These are phyloP conservation scores for Tetragnatha montana DNA, from an alignment of 2,888 invertebrate genomes.

Conservation along the genomic window DNA sequence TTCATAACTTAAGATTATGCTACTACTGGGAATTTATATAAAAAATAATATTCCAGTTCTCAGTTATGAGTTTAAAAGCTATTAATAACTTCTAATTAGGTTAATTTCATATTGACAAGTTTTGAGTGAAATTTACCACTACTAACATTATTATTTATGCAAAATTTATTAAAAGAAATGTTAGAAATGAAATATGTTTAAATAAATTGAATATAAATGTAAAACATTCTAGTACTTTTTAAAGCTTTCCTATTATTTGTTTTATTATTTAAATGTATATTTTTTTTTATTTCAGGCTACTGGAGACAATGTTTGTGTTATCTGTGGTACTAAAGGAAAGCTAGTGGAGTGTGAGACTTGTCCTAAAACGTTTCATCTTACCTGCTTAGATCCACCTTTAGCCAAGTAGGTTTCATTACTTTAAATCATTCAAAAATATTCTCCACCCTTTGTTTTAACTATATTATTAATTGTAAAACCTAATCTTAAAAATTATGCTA, in stretches of 20 bases:
- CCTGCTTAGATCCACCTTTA: conserved; percentile 92
- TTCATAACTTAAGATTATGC: not conserved
- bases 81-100: not conserved
- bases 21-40: not conserved
- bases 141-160: not conserved
- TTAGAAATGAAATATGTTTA: not conserved
- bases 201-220: not conserved
- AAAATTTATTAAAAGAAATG: too few species aligned
- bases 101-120: not conserved
- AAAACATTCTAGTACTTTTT: not conserved
- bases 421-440: too few species aligned
- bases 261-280: not conserved
- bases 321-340: conserved; percentile 86
- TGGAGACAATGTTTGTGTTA: conserved; percentile 93
- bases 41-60: not conserved
- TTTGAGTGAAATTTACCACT: not conserved
- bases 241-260: not conserved
- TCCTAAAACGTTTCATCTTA: conserved; percentile 92
- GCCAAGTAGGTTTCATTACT: conserved; percentile 78
- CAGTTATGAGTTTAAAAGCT: not conserved
- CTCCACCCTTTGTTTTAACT: not conserved
- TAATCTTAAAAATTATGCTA: not conserved
- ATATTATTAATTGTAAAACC: not conserved
- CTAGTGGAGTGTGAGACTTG: conserved; percentile 93
- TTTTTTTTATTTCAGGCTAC: conserved; percentile 81